Conservation (phyloP, 1,140 invertebrate species). For the Pissodes strobi region DNA sequence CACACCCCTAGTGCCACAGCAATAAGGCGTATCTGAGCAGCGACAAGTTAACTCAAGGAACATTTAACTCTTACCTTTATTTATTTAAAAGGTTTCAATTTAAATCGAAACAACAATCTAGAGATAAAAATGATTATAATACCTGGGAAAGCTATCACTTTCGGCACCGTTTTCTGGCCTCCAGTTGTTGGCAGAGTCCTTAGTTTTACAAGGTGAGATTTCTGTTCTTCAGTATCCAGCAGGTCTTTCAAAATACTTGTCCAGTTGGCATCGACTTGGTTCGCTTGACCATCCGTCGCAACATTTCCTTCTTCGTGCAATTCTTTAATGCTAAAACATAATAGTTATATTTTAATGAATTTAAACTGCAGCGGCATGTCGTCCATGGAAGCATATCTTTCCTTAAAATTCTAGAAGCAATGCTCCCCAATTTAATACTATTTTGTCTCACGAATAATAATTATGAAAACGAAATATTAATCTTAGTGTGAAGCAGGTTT, state of each 20-base stretch:
- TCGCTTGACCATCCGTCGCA: neutral
- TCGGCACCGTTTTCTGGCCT: neutral
- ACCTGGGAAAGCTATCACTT: slow-evolving; percentile 13
- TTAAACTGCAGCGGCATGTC: neutral
- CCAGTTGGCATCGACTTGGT: slow-evolving; percentile 3
- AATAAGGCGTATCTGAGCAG: no score
- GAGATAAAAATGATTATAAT: neutral
- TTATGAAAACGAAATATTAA: no score
- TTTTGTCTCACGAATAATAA: no score
- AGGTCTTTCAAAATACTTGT: neutral
- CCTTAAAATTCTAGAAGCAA: no score
- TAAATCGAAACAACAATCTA: no score
- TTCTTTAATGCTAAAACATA: neutral
- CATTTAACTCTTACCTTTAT: no score
- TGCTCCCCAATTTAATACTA: no score
- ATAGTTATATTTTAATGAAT: slow-evolving; percentile 1
- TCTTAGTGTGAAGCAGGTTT: no score
- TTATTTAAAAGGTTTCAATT: no score
- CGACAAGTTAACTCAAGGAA: no score
- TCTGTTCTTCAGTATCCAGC: neutral
- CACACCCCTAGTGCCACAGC: no score
- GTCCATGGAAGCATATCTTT: no score
- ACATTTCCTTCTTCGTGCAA: neutral
- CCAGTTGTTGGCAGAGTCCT: neutral
- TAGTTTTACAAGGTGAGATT: neutral